Evolutionary conservation across 1,140 invertebrate genomes (phyloP).

Genomic region (Brachionus paranguensis): DNA sequence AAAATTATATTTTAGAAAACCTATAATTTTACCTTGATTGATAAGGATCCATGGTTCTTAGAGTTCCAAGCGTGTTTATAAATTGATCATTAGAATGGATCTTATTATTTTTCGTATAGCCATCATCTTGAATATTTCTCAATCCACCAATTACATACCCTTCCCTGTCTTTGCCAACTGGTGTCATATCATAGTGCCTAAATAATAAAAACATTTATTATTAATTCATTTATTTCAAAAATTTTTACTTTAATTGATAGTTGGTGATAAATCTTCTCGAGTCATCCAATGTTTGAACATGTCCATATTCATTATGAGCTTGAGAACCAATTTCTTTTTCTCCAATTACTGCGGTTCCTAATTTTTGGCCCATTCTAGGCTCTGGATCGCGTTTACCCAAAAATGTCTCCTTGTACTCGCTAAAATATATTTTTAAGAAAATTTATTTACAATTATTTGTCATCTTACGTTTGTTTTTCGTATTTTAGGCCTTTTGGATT

Average conservation of each 20-base stretch:
- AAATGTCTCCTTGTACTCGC: constrained; percentile 5
- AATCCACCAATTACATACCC: neutral
- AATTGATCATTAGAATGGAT: neutral
- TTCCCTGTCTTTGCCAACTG: neutral
- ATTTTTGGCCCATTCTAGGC: neutral
- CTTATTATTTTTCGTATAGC: constrained; percentile 10
- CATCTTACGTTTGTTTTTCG: neutral
- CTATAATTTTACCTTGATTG: neutral
- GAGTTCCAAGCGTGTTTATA: neutral
- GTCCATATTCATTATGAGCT: neutral
- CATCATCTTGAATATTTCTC: neutral
- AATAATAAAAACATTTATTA: neutral
- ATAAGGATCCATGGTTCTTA: neutral
- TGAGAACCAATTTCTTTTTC: neutral
- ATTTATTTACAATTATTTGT: neutral
- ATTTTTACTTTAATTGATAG: constrained; percentile 12
- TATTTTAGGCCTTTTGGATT: neutral
- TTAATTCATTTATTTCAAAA: neutral
- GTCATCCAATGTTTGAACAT: constrained; percentile 9
- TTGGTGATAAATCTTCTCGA: constrained; percentile 1
- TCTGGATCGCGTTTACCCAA: neutral
- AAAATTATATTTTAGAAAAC: neutral
- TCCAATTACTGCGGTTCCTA: neutral
- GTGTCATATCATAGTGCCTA: constrained; percentile 35
- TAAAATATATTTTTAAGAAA: neutral